Evolutionary conservation across 2,797 vertebrate species (phyloP), one percentile per base, ranked within the genome.

Genomic region (Poeciliopsis paucimaculata): DNA sequence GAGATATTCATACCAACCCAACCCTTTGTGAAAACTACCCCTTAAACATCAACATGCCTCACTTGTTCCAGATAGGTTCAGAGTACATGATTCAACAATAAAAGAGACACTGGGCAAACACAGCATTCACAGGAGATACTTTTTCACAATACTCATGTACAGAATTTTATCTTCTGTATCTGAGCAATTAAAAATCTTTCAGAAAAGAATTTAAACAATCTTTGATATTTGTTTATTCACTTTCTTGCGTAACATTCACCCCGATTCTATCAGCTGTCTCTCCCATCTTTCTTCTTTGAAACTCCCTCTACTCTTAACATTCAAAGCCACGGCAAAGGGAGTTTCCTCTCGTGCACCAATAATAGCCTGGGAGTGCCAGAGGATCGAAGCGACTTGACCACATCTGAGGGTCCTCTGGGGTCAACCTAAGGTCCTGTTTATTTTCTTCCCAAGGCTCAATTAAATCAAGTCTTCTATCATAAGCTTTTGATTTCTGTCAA

Each of bases 361-460:
- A 82, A 87, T 81, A 90, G 86, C 13, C 76, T 62, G 47, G 62
- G 79, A 66, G 53, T 31, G 34, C 49, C 76, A 26, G 79, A 75
- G 41, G 64, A 72, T 74, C 34, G 26, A 51, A 71, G 73, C 23
- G 12, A 39, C 36, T 31, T 26, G 1, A 43, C 88, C 88, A 89
- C 87, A 90, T 87, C 80, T 76, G 84, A 88, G 81, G 81, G 78
- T 77, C 84, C 86, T 84, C 82, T 75, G 47, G 82, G 88, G 79
- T 90, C 86, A 77, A 26, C 73, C 39, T 28, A 31, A n/a, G 82
- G 86, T 78, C 79, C 77, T 80, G 80, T 79, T 87, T 85, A 5
- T 78, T 90, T 79, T 66, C 75, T 72, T 77, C 79, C 79, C 49
- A 82, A 79, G 60, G 73, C 70, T 83, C 49, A 7, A 31, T 39